Evolutionary conservation across 2,113 vertebrate species (phyloP).

Genomic region (Strix uralensis): DNA sequence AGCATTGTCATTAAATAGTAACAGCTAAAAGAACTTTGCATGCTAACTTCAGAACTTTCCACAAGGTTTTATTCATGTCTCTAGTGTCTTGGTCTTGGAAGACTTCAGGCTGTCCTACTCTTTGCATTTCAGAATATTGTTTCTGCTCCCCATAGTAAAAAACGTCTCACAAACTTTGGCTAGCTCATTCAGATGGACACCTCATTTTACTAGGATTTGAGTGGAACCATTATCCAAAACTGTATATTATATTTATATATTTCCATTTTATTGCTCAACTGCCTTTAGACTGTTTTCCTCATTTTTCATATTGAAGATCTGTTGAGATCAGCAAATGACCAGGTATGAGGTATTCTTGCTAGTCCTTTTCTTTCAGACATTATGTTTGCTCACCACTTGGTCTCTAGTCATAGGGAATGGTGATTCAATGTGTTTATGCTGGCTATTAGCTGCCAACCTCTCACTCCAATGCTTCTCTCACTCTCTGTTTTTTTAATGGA

Average conservation of each 20-base stretch:
- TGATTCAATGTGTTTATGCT: neutral
- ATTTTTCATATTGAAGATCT: neutral
- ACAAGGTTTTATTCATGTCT: neutral
- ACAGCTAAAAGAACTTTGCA: neutral
- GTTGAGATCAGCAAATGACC: neutral
- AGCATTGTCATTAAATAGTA: neutral
- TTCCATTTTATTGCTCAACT: neutral
- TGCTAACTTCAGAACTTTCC: neutral
- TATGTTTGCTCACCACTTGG: neutral
- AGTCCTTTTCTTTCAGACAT: neutral
- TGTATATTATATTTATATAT: neutral
- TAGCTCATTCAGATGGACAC: neutral
- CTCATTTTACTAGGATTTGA: neutral
- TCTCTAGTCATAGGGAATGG: neutral
- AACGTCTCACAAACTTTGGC: neutral
- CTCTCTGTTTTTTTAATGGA: fast-evolving
- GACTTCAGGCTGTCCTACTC: neutral
- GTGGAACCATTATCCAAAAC: neutral
- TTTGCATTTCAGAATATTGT: neutral
- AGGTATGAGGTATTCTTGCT: neutral
- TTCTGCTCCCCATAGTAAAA: neutral
- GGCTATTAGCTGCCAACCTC: neutral
- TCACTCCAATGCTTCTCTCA: neutral
- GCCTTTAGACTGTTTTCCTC: neutral
- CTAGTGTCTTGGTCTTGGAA: neutral